phyloP scores from a whole-genome alignment of 2,797 vertebrate genomes.

The Anabacerthia variegaticeps region DNA sequence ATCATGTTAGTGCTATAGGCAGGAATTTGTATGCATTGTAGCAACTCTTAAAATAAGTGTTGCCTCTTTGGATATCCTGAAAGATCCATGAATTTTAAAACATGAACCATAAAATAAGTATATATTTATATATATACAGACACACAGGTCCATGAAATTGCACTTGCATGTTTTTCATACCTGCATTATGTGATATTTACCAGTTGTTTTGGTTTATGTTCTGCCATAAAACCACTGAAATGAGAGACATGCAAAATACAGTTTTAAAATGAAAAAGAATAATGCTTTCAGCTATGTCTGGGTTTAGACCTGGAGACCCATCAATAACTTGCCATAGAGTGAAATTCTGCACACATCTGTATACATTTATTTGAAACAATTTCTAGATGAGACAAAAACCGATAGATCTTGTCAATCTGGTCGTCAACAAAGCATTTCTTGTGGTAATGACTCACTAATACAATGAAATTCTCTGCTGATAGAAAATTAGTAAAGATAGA shows the following conservation, averaged over 20 bases:
- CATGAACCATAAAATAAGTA: not conserved
- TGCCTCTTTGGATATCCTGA: not conserved
- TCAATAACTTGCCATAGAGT: not conserved
- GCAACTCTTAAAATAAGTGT: not conserved
- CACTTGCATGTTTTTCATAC: slow-evolving; percentile 6
- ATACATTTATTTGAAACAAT: not conserved
- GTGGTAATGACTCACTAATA: not conserved
- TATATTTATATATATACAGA: not conserved
- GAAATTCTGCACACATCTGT: not conserved
- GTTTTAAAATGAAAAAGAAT: slow-evolving; percentile 4
- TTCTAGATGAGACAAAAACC: not conserved
- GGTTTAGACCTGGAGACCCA: not conserved
- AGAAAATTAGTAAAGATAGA: not conserved
- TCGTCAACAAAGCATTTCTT: not conserved
- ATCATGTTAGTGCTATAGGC: not conserved
- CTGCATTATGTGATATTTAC: not conserved
- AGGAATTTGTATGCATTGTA: not conserved
- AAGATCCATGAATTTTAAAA: slow-evolving; percentile 23
- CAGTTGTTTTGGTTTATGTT: slow-evolving; percentile 17
- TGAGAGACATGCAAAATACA: not conserved
- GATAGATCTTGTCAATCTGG: not conserved
- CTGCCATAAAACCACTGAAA: slow-evolving; percentile 6
- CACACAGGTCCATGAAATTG: not conserved
- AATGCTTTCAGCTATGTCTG: not conserved
- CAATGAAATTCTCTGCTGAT: not conserved